Evolutionary conservation across 1,140 invertebrate genomes (phyloP).

Genomic region (Campodea augens): DNA sequence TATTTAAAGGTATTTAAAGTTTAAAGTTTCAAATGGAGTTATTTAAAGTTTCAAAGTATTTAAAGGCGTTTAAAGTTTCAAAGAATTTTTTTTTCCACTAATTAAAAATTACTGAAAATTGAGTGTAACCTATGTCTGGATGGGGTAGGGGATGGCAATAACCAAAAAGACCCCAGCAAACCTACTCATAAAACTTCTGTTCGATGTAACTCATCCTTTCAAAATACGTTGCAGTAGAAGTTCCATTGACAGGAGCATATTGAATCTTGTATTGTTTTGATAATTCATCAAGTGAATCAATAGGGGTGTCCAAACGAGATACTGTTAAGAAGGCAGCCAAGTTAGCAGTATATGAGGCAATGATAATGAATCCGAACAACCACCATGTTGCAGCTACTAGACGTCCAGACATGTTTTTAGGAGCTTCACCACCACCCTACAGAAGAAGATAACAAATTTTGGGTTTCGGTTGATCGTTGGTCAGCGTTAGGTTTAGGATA

Average conservation of each 20-base stretch:
- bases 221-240: constrained; percentile 80
- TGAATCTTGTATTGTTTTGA: constrained; percentile 90
- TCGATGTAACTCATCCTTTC: constrained; percentile 92
- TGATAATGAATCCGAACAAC: constrained; percentile 94
- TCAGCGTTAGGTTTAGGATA: too few species aligned
- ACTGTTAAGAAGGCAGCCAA: constrained; percentile 87
- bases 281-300: constrained; percentile 80
- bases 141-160: too few species aligned
- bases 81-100: too few species aligned
- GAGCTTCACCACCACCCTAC: constrained; percentile 80
- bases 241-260: constrained; percentile 71
- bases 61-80: too few species aligned
- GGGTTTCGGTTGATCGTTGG: too few species aligned
- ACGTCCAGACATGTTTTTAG: constrained; percentile 79
- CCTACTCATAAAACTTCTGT: constrained; percentile 81
- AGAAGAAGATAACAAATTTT: too few species aligned
- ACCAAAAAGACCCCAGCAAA: constrained; percentile 5
- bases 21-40: too few species aligned
- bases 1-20: too few species aligned
- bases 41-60: too few species aligned
- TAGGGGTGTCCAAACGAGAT: constrained; percentile 72
- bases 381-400: constrained; percentile 92
- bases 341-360: constrained; percentile 95
- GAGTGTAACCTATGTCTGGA: too few species aligned
- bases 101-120: too few species aligned